These are phyloP conservation scores for Prunella himalayana DNA, from an alignment of 2,113 vertebrate species.

Conservation along the genomic window DNA sequence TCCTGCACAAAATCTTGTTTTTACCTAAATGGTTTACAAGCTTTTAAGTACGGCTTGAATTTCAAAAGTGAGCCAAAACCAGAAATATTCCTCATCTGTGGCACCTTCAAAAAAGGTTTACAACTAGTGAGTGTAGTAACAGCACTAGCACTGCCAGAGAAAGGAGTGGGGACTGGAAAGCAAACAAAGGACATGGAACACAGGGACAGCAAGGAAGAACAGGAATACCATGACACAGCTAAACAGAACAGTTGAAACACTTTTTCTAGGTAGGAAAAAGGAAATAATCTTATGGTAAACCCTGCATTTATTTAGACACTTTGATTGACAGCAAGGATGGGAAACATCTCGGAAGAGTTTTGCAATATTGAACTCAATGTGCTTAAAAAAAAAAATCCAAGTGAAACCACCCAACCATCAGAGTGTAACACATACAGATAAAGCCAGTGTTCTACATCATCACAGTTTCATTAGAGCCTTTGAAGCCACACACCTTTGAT, in stretches of 20 bases:
- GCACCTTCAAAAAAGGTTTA: neutral
- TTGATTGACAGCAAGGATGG: neutral
- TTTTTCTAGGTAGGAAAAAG: neutral
- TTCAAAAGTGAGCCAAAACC: neutral
- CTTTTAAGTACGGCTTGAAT: neutral
- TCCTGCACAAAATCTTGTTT: neutral
- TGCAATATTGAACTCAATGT: neutral
- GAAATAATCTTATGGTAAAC: neutral
- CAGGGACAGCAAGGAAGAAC: neutral
- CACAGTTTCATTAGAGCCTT: conserved; percentile 13
- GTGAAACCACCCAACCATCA: neutral
- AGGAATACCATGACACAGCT: neutral
- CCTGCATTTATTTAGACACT: neutral
- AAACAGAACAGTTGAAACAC: neutral
- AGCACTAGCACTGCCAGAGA: neutral
- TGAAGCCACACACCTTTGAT: conserved; percentile 49
- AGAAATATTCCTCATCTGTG: neutral
- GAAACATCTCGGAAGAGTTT: neutral
- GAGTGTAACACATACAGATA: neutral
- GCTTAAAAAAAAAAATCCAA: neutral
- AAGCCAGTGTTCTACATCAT: neutral
- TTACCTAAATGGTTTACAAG: neutral
- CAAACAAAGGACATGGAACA: neutral
- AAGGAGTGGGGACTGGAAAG: neutral
- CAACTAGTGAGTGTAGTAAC: neutral